phyloP scores from a whole-genome alignment of 2,888 invertebrate species.

The Minunthozetes semirufus region DNA sequence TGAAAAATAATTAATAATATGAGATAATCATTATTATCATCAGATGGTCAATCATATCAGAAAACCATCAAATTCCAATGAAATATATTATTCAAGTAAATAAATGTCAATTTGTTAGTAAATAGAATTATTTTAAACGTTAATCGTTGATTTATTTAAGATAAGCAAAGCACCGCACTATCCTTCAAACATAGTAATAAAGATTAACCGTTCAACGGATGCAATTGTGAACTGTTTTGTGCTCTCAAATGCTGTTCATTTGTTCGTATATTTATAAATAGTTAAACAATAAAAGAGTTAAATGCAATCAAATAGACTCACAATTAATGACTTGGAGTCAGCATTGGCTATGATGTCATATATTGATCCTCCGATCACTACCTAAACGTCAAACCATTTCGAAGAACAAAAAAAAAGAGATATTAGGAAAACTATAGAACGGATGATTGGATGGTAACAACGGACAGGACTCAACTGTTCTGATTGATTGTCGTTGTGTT shows the following conservation, averaged over 20 bases:
- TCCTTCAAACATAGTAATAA: too few species aligned
- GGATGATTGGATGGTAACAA: background rate
- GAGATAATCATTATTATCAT: too few species aligned
- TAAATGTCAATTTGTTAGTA: too few species aligned
- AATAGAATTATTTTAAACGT: too few species aligned
- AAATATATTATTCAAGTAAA: too few species aligned
- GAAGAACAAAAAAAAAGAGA: background rate
- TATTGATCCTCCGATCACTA: slow-evolving; percentile 37
- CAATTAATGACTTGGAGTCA: slow-evolving; percentile 12
- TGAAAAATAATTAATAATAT: too few species aligned
- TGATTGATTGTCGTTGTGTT: background rate
- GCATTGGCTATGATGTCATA: slow-evolving; percentile 34
- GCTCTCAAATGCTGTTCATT: background rate
- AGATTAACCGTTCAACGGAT: too few species aligned
- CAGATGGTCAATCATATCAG: too few species aligned
- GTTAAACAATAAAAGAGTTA: too few species aligned
- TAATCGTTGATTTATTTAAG: too few species aligned
- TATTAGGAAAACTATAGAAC: background rate
- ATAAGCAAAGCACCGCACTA: too few species aligned
- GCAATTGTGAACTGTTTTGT: background rate
- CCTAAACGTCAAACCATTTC: background rate
- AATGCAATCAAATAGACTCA: slow-evolving; percentile 19
- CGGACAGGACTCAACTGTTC: slow-evolving; percentile 21
- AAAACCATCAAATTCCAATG: too few species aligned
- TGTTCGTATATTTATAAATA: background rate